Evolutionary conservation across 2,113 vertebrate genomes (phyloP).

Genomic region (Cyphotilapia sp.): DNA sequence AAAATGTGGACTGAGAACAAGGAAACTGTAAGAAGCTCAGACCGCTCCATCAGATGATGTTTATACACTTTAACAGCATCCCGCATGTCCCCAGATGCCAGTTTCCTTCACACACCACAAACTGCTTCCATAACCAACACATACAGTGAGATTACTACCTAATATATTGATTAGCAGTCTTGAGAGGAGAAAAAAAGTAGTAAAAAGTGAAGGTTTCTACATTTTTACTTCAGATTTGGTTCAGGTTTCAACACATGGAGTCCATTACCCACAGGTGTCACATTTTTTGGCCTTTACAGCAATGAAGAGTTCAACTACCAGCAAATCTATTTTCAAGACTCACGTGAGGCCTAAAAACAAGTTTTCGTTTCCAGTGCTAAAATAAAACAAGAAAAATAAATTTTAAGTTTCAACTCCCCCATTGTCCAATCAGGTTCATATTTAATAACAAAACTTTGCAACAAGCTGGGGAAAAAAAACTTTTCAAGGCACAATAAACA

Average conservation of each 20-base stretch:
- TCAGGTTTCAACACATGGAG: conserved; percentile 1
- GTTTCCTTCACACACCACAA: not conserved
- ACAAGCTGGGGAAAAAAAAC: not conserved
- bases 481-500: not conserved
- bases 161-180: not conserved
- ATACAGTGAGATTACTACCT: not conserved
- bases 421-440: conserved; percentile 3
- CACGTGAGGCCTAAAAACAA: not conserved
- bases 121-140: not conserved
- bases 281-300: not conserved
- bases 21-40: not conserved
- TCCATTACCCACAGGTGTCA: conserved; percentile 1
- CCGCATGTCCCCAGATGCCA: not conserved
- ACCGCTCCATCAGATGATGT: not conserved
- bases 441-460: conserved; percentile 29
- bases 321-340: not conserved
- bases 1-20: not conserved
- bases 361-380: not conserved
- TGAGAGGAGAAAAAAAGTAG: not conserved
- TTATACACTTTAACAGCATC: not conserved
- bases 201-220: not conserved
- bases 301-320: not conserved
- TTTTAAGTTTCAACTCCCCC: not conserved
- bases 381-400: not conserved
- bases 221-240: not conserved